phyloP scores from a whole-genome alignment of 2,888 invertebrate genomes.

The Homarus gammarus region DNA sequence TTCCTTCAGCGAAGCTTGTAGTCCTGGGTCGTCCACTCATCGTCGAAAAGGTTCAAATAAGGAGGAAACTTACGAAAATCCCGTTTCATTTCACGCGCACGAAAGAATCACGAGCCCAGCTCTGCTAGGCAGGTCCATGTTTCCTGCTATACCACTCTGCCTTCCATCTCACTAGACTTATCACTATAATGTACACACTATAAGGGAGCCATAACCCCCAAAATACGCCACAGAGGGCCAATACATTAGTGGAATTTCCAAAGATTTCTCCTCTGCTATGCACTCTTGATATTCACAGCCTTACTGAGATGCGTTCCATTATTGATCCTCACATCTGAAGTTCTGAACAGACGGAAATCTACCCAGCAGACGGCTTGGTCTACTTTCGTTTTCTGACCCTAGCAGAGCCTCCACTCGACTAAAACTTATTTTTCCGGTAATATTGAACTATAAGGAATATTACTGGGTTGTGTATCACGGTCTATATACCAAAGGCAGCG shows the following conservation, averaged over 20 bases:
- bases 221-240: conserved; percentile 43
- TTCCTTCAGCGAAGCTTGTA: conserved; percentile 75
- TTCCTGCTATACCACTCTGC: conserved; percentile 47
- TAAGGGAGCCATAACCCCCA: conserved; percentile 50
- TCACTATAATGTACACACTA: conserved; percentile 52
- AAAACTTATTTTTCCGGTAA: background rate
- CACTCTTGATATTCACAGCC: conserved; percentile 56
- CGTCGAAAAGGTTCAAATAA: conserved; percentile 66
- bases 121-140: conserved; percentile 60
- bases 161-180: conserved; percentile 36
- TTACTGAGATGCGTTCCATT: conserved; percentile 64
- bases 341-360: conserved; percentile 17
- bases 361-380: conserved; percentile 56
- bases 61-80: conserved; percentile 59
- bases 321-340: conserved; percentile 50
- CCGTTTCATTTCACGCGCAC: conserved; percentile 68
- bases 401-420: fast-evolving
- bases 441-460: conserved; percentile 17
- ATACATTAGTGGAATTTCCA: conserved; percentile 52
- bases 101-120: conserved; percentile 37
- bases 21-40: conserved; percentile 76
- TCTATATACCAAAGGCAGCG: too few relatives aligned
- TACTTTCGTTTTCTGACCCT: conserved; percentile 6
- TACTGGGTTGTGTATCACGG: background rate
- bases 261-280: conserved; percentile 22